Conservation (phyloP, 1,140 invertebrate species). For the Drosophila orosa region DNA sequence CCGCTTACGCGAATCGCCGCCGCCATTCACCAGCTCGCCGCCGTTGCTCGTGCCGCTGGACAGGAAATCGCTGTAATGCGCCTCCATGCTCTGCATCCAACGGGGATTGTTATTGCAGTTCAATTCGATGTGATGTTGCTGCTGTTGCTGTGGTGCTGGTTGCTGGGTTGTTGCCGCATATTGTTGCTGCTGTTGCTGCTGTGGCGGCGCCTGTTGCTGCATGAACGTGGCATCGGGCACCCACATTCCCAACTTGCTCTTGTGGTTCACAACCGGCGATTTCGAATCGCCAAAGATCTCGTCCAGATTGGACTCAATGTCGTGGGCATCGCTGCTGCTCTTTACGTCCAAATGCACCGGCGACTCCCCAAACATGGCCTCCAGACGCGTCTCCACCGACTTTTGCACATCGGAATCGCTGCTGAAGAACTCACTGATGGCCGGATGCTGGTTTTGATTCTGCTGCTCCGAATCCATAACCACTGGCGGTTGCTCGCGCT, state of each 20-base stretch:
- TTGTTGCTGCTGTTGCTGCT: conserved; percentile 49
- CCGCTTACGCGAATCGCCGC: conserved; percentile 62
- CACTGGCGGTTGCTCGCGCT: conserved; percentile 69
- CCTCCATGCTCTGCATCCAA: conserved; percentile 83
- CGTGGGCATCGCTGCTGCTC: conserved; percentile 65
- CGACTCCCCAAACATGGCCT: conserved; percentile 84
- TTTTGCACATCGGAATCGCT: conserved; percentile 81
- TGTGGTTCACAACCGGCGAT: conserved; percentile 59
- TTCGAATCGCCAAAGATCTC: conserved; percentile 81
- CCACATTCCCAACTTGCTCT: conserved; percentile 72
- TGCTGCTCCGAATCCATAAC: conserved; percentile 57
- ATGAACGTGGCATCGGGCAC: conserved; percentile 57
- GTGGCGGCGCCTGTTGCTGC: conserved; percentile 46
- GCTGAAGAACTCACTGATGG: conserved; percentile 79
- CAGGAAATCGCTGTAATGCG: conserved; percentile 76
- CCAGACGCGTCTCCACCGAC: conserved; percentile 79
- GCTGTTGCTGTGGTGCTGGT: conserved; percentile 57
- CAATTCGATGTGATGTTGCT: conserved; percentile 76
- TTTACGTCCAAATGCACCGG: conserved; percentile 78
- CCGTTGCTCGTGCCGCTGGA: conserved; percentile 45
- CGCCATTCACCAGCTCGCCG: conserved; percentile 60
- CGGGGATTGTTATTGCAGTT: conserved; percentile 78
- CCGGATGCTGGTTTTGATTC: conserved; percentile 69
- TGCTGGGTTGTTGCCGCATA: conserved; percentile 31
- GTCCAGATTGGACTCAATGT: conserved; percentile 81